phyloP scores from a whole-genome alignment of 2,888 invertebrate genomes.

The Bombylius major region DNA sequence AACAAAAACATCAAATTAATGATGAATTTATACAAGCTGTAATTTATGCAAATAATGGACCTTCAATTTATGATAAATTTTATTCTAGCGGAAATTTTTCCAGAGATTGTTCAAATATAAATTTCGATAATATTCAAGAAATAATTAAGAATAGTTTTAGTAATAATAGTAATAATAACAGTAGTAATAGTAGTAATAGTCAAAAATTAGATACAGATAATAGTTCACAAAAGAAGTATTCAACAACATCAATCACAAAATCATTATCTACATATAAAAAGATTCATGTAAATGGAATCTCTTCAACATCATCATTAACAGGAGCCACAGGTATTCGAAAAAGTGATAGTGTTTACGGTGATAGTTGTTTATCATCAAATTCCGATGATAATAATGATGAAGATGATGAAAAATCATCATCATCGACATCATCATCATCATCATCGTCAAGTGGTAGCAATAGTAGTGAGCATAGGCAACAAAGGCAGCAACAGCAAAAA shows the following conservation, averaged over 20 bases:
- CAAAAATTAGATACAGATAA: slow-evolving; percentile 3
- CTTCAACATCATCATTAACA: slow-evolving; percentile 9
- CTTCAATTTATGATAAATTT: slow-evolving; percentile 76
- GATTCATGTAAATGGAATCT: slow-evolving; percentile 31
- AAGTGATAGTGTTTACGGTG: slow-evolving; percentile 10
- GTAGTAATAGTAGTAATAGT: slow-evolving; percentile 7
- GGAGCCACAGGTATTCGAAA: slow-evolving; percentile 2
- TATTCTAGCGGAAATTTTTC: slow-evolving; percentile 45
- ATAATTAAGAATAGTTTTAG: slow-evolving; percentile 22
- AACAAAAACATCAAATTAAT: slow-evolving; percentile 11
- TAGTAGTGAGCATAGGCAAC: slow-evolving; percentile 2
- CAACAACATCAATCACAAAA: slow-evolving; percentile 8
- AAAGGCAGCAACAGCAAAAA: slow-evolving; percentile 1
- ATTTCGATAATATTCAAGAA: slow-evolving; percentile 30
- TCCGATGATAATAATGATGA: slow-evolving; percentile 8
- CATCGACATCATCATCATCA: slow-evolving; percentile 14
- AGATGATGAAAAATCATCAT: slow-evolving; percentile 15
- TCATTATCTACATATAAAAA: slow-evolving; percentile 22
- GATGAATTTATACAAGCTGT: slow-evolving; percentile 51
- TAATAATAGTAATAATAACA: background rate
- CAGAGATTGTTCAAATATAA: slow-evolving; percentile 10
- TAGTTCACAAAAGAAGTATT: slow-evolving; percentile 17
- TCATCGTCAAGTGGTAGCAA: slow-evolving; percentile 7
- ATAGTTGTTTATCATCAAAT: slow-evolving; percentile 11
- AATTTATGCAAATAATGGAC: slow-evolving; percentile 79